A percentile compares a stretch with the other conserved stretches of the same genome.
These are phyloP conservation scores for Sphaerophoria taeniata DNA, from an alignment of 2,888 invertebrate genomes.

Conservation along the genomic window DNA sequence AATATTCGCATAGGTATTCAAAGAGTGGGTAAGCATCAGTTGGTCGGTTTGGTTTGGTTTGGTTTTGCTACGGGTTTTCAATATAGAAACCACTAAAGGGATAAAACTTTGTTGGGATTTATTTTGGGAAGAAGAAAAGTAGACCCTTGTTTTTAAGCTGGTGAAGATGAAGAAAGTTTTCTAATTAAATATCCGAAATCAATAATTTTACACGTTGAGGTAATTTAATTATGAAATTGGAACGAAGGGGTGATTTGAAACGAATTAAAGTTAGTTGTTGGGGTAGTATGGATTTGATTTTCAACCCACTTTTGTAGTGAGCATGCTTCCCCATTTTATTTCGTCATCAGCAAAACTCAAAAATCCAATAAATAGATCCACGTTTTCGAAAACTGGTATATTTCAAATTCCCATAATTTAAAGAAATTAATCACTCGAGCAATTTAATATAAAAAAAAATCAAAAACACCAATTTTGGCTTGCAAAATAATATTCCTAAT, in stretches of 20 bases:
- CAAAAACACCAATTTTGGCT: too few species aligned
- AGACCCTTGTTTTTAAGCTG: conserved; percentile 39
- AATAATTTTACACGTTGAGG: conserved; percentile 47
- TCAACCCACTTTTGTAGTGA: too few species aligned
- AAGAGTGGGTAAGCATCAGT: not conserved
- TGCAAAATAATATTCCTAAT: too few species aligned
- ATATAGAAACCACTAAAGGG: not conserved
- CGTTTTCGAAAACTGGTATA: too few species aligned
- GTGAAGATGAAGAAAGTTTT: conserved; percentile 54
- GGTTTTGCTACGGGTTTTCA: not conserved
- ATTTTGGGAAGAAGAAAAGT: not conserved
- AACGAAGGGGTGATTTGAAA: conserved; percentile 14
- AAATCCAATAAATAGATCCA: too few species aligned
- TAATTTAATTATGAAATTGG: conserved; percentile 12
- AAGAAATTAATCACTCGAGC: too few species aligned
- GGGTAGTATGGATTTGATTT: not conserved
- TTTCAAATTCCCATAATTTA: too few species aligned
- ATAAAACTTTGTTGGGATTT: conserved; percentile 32
- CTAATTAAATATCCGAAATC: conserved; percentile 59
- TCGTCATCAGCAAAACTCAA: too few species aligned
- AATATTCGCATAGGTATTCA: conserved; percentile 24
- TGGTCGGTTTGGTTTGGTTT: not conserved
- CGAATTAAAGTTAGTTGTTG: not conserved
- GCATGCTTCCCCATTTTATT: too few species aligned
- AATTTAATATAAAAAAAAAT: too few species aligned